Base-by-base conservation (phyloP, 2,888 invertebrate genomes). In the Parthenolecanium corni region DNA sequence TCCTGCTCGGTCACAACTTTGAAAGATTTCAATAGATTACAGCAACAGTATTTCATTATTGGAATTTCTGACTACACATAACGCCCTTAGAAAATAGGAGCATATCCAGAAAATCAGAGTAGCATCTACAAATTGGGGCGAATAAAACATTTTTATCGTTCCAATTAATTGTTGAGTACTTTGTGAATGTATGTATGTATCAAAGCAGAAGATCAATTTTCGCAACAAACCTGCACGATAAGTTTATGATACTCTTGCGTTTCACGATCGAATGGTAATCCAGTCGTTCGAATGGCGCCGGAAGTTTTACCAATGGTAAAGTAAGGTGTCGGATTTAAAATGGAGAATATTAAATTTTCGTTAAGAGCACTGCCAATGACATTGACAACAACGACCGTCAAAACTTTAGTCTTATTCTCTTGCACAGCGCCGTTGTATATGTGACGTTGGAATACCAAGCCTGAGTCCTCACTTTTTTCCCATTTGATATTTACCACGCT, bases 281-380 rank as follows among this genome's bases (percentile, higher is more conserved):
- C 94, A 2, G 86, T 85, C 4, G 89, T 89, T 70, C 85, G 82
- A 64, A 95, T 82, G 1, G 89, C 93, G 36, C 96, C 97, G 11
- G 95, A 94, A 18, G 93, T 94, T 18, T 77, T 73, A 1, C 92
- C 92, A 69, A 96, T 88, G 69, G 81, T 80, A 73, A 96, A 96
- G 75, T 86, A 83, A 61, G 84, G 82, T 1, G 83, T 84, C 0
- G 92, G 91, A 77, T 95, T 95, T 38, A 94, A 77, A 65, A 95
- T 88, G 61, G 79, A 77, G 74, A 91, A 95, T 68, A 85, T 81
- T 11, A 94, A 77, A 73, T 93, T 90, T 71, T 94, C 92, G 73
- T 91, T 88, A 65, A 94, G 77, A 62, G 83, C 82, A 67, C 85
- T 86, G 6, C 94, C 94, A 25, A 91, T 78, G n/a, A 93, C 89